Conservation (phyloP, 2,113 vertebrate genomes). For the Pteruthius melanotis region DNA sequence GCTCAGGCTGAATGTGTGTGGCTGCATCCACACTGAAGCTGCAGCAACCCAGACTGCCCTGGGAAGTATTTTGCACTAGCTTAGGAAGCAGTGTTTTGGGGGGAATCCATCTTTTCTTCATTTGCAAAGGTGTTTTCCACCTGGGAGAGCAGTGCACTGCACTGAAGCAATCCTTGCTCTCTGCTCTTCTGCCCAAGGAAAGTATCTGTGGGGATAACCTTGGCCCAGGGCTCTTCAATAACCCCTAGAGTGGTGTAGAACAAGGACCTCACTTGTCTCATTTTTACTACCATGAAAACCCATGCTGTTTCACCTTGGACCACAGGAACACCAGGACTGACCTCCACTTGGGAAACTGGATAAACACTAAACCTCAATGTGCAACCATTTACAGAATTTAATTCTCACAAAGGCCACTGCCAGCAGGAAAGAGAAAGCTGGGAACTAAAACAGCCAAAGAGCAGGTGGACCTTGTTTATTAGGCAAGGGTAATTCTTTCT, state of each 20-base stretch:
- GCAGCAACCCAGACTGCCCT: not conserved
- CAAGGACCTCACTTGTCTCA: not conserved
- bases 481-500: not conserved
- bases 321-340: not conserved
- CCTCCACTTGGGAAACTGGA: not conserved
- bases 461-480: not conserved
- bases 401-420: not conserved
- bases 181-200: not conserved
- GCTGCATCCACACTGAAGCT: not conserved
- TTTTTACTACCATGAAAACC: not conserved
- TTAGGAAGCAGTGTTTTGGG: not conserved
- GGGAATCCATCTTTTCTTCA: not conserved
- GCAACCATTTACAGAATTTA: not conserved
- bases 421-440: not conserved
- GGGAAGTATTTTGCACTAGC: not conserved
- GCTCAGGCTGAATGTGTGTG: rapidly evolving
- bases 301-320: not conserved
- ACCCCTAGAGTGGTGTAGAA: not conserved
- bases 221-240: not conserved
- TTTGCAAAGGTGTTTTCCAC: not conserved
- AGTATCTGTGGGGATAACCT: not conserved
- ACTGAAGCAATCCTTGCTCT: not conserved
- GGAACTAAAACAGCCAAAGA: not conserved
- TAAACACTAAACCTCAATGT: not conserved
- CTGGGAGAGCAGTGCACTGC: not conserved